Evolutionary conservation across 2,113 vertebrate species (phyloP), one percentile per base, ranked within the genome.

Genomic region (Panthera tigris): DNA sequence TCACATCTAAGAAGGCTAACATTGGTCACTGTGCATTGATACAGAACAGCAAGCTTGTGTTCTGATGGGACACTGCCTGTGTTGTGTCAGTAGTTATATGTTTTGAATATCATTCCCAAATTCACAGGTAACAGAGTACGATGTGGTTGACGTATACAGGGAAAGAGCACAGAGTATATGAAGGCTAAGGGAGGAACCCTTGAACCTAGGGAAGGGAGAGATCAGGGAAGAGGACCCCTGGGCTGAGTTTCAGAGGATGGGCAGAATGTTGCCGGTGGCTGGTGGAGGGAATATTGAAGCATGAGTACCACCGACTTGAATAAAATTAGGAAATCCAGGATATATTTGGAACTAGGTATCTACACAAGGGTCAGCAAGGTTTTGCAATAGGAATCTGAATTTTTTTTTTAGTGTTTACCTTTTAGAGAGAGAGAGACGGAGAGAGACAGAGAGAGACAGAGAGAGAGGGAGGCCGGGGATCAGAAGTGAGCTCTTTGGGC

Each of bases 221-320:
- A 45, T 31, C 21, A 18, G 45, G n/a, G 79, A 82, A 85, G 41
- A 68, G 23, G 57, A 66, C 0, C 29, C 7, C 21, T 84, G 29
- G 2, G 18, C n/a, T 90, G 48, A 69, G 7, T 61, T 39, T 87
- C 16, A 45, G 48, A 79, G 31, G 48, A 21, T 55, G 48, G 27
- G 29, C 10, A 39, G 41, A 52, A 73, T 13, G 19, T 81, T 95
- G 23, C 48, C 11, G 27, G 63, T 0, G 0, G 10, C 33, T 18
- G 45, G 27, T 7, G 21, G 25, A 69, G 12, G 41, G n/a, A 27
- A n/a, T 45, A 0, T 2, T 15, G 48, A 2, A 39, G n/a, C 29
- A 27, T 41, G 33, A 81, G 11, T 7, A 55, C 31, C 2, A 33
- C 8, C 14, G 79, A 33, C 9, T 19, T 66, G 66, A 4, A 12